Evolutionary conservation across 2,888 invertebrate species (phyloP).

Genomic region (Caenorhabditis zanzibari): DNA sequence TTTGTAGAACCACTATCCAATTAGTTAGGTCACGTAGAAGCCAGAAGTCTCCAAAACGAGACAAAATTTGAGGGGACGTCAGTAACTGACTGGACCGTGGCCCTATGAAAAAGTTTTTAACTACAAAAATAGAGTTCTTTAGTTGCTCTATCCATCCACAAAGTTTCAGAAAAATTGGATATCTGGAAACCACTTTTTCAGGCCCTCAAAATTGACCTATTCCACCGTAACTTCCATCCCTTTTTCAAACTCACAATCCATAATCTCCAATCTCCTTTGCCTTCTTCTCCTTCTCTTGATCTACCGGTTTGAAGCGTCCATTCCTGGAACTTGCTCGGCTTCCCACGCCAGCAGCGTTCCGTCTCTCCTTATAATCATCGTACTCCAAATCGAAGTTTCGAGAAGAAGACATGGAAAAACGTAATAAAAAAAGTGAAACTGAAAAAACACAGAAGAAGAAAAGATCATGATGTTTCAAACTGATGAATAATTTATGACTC

Average conservation of each 20-base stretch:
- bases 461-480: slow-evolving; percentile 9
- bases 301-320: slow-evolving; percentile 51
- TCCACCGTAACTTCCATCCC: too few species aligned
- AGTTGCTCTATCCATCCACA: too few species aligned
- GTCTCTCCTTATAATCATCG: slow-evolving; percentile 66
- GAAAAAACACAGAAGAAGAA: slow-evolving; percentile 8
- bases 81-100: too few species aligned
- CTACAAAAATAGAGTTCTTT: too few species aligned
- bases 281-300: slow-evolving; percentile 49
- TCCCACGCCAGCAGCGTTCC: slow-evolving; percentile 62
- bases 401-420: slow-evolving; percentile 37
- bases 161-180: too few species aligned
- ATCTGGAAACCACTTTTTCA: too few species aligned
- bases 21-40: too few species aligned
- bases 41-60: too few species aligned
- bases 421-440: neutral
- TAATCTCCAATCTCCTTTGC: slow-evolving; percentile 51
- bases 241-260: slow-evolving; percentile 54
- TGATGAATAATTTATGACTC: slow-evolving; percentile 33
- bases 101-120: too few species aligned
- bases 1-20: too few species aligned
- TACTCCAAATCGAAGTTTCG: slow-evolving; percentile 69
- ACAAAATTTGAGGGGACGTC: too few species aligned
- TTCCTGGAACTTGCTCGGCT: slow-evolving; percentile 42
- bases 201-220: too few species aligned